Conservation (phyloP, 2,888 invertebrate species). For the Encarsia formosa region DNA sequence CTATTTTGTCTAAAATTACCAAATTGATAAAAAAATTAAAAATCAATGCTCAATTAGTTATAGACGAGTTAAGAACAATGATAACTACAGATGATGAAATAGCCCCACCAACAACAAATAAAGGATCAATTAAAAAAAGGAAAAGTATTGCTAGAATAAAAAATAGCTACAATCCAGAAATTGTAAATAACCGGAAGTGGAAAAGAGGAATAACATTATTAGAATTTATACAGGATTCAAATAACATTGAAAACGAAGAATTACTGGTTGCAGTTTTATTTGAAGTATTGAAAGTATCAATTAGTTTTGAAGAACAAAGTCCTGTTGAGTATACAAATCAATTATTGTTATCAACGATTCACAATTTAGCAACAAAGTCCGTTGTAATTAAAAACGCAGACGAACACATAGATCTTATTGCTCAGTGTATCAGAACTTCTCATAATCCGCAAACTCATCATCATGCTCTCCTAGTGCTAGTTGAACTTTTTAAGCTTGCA, state of each 20-base stretch:
- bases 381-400: conserved; percentile 50
- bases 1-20: conserved; percentile 54
- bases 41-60: conserved; percentile 61
- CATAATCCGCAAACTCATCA: conserved; percentile 95
- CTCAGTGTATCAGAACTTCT: conserved; percentile 85
- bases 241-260: conserved; percentile 67
- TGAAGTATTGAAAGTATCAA: conserved; percentile 71
- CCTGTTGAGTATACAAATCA: conserved; percentile 87
- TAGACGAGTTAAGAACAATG: conserved; percentile 61
- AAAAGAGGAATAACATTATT: conserved; percentile 73
- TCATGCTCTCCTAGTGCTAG: conserved; percentile 82
- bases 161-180: conserved; percentile 48
- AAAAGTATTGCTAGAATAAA: conserved; percentile 14
- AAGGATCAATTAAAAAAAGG: conserved; percentile 8
- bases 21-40: conserved; percentile 65
- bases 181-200: conserved; percentile 69
- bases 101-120: conserved; percentile 1
- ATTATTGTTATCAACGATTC: conserved; percentile 71
- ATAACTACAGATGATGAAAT: conserved; percentile 36
- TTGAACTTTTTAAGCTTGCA: conserved; percentile 52
- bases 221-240: conserved; percentile 82
- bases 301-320: conserved; percentile 76
- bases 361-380: conserved; percentile 52
- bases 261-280: conserved; percentile 72
- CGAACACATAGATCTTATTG: conserved; percentile 71